Evolutionary conservation across 2,888 invertebrate species (phyloP).

Genomic region (Cephus nigrinus): DNA sequence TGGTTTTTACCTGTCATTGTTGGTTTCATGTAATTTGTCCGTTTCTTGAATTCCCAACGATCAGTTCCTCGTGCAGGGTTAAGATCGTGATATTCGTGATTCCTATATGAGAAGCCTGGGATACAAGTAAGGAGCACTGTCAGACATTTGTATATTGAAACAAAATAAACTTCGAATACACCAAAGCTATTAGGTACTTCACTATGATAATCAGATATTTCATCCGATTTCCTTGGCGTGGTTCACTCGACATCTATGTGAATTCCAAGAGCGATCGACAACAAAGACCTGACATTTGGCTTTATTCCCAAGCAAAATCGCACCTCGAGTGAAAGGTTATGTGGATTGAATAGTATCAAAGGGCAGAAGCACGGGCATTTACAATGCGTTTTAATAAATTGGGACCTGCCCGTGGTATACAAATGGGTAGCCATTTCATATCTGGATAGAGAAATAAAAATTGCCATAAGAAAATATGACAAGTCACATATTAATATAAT

Average conservation of each 20-base stretch:
- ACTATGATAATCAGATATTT: not conserved
- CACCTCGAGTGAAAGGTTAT: constrained; percentile 7
- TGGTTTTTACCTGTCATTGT: not conserved
- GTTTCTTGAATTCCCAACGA: not conserved
- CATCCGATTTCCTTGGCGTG: not conserved
- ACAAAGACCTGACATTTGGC: constrained; percentile 6
- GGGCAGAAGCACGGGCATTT: constrained; percentile 1
- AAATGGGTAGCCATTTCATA: not conserved
- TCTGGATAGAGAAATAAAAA: not conserved
- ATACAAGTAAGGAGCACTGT: not conserved
- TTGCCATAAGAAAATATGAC: not conserved
- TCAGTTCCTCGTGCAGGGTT: not conserved
- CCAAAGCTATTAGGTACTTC: not conserved
- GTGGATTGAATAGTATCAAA: constrained; percentile 2
- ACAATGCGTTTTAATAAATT: not conserved
- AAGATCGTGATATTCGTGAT: not conserved
- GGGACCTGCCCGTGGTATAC: not conserved
- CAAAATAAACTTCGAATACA: too few species aligned
- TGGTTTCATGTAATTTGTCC: not conserved
- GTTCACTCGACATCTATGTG: not conserved
- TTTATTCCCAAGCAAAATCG: constrained; percentile 4
- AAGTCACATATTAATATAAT: too few species aligned
- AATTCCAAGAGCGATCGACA: constrained; percentile 4
- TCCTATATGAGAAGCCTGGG: not conserved
- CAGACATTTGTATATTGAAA: too few species aligned